Percentiles rank a stretch among this genome's conserved stretches.
Conservation (phyloP, 1,140 invertebrate genomes). For the Plectrocnemia conspersa region DNA sequence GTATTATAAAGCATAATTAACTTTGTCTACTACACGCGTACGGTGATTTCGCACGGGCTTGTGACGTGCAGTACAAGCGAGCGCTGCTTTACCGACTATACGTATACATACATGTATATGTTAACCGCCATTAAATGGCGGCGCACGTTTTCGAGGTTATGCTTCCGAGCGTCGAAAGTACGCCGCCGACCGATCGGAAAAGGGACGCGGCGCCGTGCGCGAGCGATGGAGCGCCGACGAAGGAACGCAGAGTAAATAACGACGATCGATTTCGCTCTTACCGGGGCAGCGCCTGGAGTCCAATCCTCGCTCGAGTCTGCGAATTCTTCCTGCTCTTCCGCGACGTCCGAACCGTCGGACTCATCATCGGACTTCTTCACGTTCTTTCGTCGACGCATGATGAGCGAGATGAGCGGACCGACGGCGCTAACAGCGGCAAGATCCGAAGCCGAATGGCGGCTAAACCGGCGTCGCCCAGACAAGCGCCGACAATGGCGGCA, state of each 20-base stretch:
- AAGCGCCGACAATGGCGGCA: background rate
- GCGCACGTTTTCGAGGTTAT: background rate
- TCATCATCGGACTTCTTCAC: constrained; percentile 48
- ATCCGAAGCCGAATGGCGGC: background rate
- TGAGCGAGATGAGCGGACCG: background rate
- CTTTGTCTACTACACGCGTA: too few species aligned
- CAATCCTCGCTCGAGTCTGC: constrained; percentile 53
- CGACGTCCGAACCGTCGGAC: constrained; percentile 47
- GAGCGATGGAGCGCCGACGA: background rate
- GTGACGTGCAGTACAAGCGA: too few species aligned
- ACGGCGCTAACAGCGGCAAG: background rate
- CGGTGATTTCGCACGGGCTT: too few species aligned
- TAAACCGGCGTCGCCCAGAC: background rate
- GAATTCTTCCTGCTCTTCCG: constrained; percentile 50
- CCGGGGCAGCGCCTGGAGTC: constrained; percentile 45
- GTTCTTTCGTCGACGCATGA: constrained; percentile 50
- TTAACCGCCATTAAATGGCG: background rate
- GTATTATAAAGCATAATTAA: too few species aligned
- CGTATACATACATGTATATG: too few species aligned
- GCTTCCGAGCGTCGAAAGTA: background rate
- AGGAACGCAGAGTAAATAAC: background rate
- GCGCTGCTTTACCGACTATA: too few species aligned
- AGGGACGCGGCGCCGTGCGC: background rate
- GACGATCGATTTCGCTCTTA: background rate
- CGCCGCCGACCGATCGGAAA: too few species aligned